A percentile compares a stretch with the other conserved stretches of the same genome.
Conservation (phyloP, 2,888 invertebrate genomes). For the Tetrapedia diversipes region DNA sequence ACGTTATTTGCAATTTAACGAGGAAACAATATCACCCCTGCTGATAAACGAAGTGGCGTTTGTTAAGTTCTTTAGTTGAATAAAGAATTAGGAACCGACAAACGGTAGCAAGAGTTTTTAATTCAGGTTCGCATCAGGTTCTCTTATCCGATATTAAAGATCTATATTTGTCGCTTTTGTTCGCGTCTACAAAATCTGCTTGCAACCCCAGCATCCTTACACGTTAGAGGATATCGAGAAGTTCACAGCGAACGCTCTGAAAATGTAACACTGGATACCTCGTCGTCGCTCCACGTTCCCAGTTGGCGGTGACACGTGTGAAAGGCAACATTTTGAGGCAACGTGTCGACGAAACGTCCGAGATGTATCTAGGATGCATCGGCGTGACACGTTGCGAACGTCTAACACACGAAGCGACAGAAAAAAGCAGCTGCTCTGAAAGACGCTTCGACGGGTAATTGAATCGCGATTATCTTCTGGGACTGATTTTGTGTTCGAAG, state of each 20-base stretch:
- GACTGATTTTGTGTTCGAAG: too few species aligned
- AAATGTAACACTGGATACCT: slow-evolving; percentile 12
- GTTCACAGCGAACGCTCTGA: slow-evolving; percentile 16
- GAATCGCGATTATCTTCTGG: not conserved
- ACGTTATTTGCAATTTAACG: slow-evolving; percentile 37
- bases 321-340: slow-evolving; percentile 61
- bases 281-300: slow-evolving; percentile 40
- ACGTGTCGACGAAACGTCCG: slow-evolving; percentile 50
- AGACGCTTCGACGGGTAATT: not conserved
- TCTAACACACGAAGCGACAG: not conserved
- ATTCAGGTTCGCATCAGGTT: too few species aligned
- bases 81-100: too few species aligned
- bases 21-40: slow-evolving; percentile 6
- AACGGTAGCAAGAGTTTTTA: too few species aligned
- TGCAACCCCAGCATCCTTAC: not conserved
- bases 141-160: too few species aligned
- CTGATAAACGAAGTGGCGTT: too few species aligned
- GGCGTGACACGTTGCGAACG: slow-evolving; percentile 37
- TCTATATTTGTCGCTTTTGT: too few species aligned
- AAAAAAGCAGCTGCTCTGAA: not conserved
- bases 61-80: too few species aligned
- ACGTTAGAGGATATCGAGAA: slow-evolving; percentile 41
- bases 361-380: slow-evolving; percentile 49
- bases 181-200: too few species aligned
- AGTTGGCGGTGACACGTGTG: slow-evolving; percentile 63